These are phyloP conservation scores for Thunnus maccoyii DNA, from an alignment of 2,113 vertebrate species.

Conservation along the genomic window DNA sequence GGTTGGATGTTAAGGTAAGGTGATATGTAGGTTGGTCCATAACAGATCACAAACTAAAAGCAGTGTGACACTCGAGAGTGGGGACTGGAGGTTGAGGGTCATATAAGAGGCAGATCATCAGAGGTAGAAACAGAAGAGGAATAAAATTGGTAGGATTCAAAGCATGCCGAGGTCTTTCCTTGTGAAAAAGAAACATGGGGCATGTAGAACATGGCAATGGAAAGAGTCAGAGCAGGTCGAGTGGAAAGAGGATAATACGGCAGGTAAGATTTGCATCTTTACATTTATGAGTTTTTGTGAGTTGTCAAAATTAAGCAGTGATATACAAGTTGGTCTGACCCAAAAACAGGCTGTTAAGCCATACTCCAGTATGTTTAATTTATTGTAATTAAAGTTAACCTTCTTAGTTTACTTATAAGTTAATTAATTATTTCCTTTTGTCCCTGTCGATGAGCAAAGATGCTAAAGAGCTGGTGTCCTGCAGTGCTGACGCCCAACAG, in stretches of 20 bases:
- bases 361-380: background rate
- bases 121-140: background rate
- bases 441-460: constrained; percentile 30
- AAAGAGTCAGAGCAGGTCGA: constrained; percentile 69
- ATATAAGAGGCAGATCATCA: background rate
- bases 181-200: constrained; percentile 83
- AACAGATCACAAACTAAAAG: background rate
- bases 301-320: background rate
- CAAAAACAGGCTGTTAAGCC: background rate
- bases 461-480: constrained; percentile 2
- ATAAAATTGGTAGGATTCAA: background rate
- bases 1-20: background rate
- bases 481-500: constrained; percentile 13
- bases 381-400: background rate
- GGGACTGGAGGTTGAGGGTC: constrained; percentile 5
- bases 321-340: background rate
- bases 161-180: constrained; percentile 86
- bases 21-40: background rate
- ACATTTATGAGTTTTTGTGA: background rate
- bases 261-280: constrained; percentile 59
- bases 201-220: constrained; percentile 76
- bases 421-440: background rate
- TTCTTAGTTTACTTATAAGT: background rate
- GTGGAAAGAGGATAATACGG: constrained; percentile 42
- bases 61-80: background rate